A percentile compares a stretch with the other conserved stretches of the same genome.
Conservation (phyloP, 2,113 vertebrate genomes). For the Forbesichthys papilliferus region DNA sequence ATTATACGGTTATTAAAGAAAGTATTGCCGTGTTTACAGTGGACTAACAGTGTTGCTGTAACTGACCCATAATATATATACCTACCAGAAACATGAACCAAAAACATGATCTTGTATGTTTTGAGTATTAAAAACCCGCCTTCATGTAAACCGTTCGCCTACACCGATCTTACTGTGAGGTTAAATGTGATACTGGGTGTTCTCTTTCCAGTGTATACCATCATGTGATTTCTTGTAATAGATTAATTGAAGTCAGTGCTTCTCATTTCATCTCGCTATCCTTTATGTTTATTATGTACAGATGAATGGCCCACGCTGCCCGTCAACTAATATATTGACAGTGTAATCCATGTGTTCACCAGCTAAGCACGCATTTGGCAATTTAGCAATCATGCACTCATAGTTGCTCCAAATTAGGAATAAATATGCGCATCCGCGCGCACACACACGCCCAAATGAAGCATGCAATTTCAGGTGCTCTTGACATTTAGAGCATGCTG, state of each 20-base stretch:
- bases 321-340: constrained; percentile 12
- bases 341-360: background rate
- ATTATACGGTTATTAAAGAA: background rate
- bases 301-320: background rate
- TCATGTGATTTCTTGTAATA: background rate
- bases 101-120: constrained; percentile 28
- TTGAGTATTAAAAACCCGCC: constrained; percentile 51
- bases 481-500: constrained; percentile 3
- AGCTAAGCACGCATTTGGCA: background rate
- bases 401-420: constrained; percentile 18
- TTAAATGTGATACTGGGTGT: no score
- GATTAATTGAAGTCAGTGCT: no score
- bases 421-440: constrained; percentile 4
- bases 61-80: constrained; percentile 25
- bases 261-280: background rate
- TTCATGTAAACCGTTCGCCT: background rate
- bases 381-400: background rate
- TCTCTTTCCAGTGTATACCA: no score
- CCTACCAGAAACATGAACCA: constrained; percentile 11
- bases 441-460: constrained; percentile 19
- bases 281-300: constrained; percentile 22
- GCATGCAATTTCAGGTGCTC: constrained; percentile 1
- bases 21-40: background rate
- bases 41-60: background rate
- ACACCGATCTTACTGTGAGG: no score